Conservation (phyloP, 2,113 vertebrate genomes). For the Alaudala cheleensis region DNA sequence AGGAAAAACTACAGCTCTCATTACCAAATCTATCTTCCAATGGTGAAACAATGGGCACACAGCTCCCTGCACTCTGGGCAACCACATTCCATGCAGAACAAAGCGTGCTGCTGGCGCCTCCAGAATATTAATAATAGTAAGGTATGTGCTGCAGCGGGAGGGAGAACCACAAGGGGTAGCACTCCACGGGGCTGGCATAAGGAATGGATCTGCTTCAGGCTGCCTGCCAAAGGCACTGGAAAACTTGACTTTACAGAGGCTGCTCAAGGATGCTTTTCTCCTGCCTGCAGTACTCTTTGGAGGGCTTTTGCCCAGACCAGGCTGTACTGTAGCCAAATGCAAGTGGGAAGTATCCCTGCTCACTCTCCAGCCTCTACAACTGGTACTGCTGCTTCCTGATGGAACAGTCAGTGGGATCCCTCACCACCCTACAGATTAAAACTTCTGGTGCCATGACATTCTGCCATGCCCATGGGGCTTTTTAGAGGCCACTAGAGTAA, state of each 20-base stretch:
- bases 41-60: neutral
- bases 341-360: neutral
- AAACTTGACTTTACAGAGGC: neutral
- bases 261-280: neutral
- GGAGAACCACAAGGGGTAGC: neutral
- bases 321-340: neutral
- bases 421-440: neutral
- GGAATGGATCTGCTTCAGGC: conserved; percentile 21
- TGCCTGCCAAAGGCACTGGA: conserved; percentile 17
- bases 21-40: neutral
- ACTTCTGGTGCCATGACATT: neutral
- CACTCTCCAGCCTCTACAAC: neutral
- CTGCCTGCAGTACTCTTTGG: neutral
- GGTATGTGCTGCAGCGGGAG: neutral
- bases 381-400: neutral
- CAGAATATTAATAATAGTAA: conserved; percentile 38
- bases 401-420: neutral
- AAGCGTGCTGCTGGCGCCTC: neutral
- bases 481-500: neutral
- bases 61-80: neutral
- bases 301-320: neutral
- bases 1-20: fast-evolving
- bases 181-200: neutral
- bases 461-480: neutral
- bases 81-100: neutral